Conservation (phyloP, 2,113 vertebrate genomes). For the Phyllostomus discolor region DNA sequence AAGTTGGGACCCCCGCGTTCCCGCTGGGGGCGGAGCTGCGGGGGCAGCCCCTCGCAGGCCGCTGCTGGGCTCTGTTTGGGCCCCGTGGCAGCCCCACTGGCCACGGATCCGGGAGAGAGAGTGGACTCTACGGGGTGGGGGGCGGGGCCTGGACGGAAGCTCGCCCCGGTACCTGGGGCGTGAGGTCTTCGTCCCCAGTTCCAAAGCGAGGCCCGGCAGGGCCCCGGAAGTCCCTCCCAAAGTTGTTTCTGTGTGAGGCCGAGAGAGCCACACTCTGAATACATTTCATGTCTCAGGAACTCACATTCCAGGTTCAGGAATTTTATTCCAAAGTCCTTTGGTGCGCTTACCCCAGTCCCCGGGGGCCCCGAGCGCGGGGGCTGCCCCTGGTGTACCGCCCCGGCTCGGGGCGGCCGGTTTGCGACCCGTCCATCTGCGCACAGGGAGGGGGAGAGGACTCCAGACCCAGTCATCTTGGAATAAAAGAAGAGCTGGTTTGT, state of each 20-base stretch:
- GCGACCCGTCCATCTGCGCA: background rate
- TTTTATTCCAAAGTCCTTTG: slow-evolving; percentile 73
- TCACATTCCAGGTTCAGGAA: slow-evolving; percentile 75
- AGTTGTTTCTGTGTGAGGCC: slow-evolving; percentile 37
- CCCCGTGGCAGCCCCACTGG: background rate
- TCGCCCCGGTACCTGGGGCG: background rate
- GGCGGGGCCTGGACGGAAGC: background rate
- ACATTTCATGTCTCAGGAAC: slow-evolving; percentile 77
- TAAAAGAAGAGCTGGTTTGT: slow-evolving; percentile 66
- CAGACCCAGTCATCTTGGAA: slow-evolving; percentile 41
- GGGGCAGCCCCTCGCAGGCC: background rate
- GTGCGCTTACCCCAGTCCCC: slow-evolving; percentile 33
- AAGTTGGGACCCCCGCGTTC: background rate
- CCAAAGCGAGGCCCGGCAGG: background rate
- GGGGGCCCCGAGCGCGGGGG: background rate
- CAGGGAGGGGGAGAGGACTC: slow-evolving; percentile 28
- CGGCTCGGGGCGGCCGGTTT: background rate
- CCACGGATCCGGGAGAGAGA: background rate
- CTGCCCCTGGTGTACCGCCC: background rate
- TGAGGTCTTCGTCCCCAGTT: background rate
- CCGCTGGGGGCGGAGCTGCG: background rate
- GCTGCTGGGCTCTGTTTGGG: background rate
- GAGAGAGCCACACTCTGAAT: slow-evolving; percentile 55
- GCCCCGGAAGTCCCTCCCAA: slow-evolving; percentile 28
- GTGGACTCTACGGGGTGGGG: fast-evolving